A percentile compares a stretch with the other conserved stretches of the same genome.
These are phyloP conservation scores for Stenodema calcarata DNA, from an alignment of 2,888 invertebrate species.

Conservation along the genomic window DNA sequence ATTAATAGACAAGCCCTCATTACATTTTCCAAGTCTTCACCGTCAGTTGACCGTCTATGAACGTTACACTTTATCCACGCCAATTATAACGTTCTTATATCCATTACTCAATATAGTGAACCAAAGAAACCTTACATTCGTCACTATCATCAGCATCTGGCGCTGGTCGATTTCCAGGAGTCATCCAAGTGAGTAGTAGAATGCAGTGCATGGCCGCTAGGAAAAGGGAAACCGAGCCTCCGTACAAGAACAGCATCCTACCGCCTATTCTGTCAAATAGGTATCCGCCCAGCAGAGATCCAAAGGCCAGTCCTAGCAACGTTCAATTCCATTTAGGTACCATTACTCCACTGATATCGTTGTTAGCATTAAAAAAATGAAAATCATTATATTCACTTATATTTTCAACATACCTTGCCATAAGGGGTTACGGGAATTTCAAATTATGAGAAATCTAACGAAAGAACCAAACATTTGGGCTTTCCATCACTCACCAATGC, in stretches of 20 bases:
- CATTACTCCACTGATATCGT: no score
- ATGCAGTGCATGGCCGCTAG: background rate
- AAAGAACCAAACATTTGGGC: no score
- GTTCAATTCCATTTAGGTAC: no score
- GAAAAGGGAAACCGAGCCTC: background rate
- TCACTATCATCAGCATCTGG: background rate
- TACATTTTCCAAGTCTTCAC: no score
- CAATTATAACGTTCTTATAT: background rate
- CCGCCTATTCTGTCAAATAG: constrained; percentile 8
- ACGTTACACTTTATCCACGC: no score
- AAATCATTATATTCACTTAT: no score
- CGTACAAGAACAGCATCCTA: background rate
- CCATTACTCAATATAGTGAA: background rate
- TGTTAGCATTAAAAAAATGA: no score
- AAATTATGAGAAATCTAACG: no score
- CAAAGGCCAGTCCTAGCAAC: constrained; percentile 5
- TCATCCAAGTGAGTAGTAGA: background rate
- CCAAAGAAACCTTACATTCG: background rate
- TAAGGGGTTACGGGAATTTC: no score
- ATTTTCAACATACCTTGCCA: no score
- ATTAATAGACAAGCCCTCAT: no score
- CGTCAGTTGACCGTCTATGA: no score
- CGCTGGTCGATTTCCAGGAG: background rate
- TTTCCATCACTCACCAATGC: constrained; percentile 60
- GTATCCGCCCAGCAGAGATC: constrained; percentile 13